Evolutionary conservation across 2,113 vertebrate species (phyloP), one percentile per base, ranked within the genome.

Genomic region (Anguilla japonica): DNA sequence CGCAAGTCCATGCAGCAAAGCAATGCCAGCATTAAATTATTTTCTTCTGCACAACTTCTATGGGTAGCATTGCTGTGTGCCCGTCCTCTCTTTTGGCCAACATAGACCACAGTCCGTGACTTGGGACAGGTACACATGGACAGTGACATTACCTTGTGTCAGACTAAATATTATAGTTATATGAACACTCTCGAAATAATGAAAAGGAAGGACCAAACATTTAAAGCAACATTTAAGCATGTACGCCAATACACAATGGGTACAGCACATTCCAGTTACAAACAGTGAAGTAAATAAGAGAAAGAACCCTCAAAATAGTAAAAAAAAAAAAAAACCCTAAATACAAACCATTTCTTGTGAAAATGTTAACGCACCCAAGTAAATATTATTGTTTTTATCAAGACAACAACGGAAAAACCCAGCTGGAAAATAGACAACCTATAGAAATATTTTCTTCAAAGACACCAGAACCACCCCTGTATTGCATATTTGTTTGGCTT

Each of bases 1-100:
- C 92, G 89, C 81, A 41, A 87, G 88, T 90, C 89, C 90, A 90
- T 90, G 93, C 92, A 93, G 89, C 91, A 93, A 56, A 85, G 84
- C 84, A 93, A 94, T 85, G 86, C 91, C 92, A 71, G 90, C 91
- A 87, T 89, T 87, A 91, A 89, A 86, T 34, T 63, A 29, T 75
- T 82, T 89, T 88, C 94, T 95, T 94, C 91, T 92, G 95, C 92
- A 95, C 87, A 88, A 71, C 67, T 67, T n/a, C 46, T 80, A 50
- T 57, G 46, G 29, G 39, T 85, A 75, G 56, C 79, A 39, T 53
- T 85, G 90, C 88, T 92, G 87, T 75, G 82, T 85, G 60, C n/a
- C 9, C 82, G 41, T 85, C 87, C 2, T 63, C 39, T 79, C 82
- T 79, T 41, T 26, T 60, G 46, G 26, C 91, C 82, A 89, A 78